Evolutionary conservation across 1,140 invertebrate species (phyloP).

Genomic region (Mesaphorura yosii): DNA sequence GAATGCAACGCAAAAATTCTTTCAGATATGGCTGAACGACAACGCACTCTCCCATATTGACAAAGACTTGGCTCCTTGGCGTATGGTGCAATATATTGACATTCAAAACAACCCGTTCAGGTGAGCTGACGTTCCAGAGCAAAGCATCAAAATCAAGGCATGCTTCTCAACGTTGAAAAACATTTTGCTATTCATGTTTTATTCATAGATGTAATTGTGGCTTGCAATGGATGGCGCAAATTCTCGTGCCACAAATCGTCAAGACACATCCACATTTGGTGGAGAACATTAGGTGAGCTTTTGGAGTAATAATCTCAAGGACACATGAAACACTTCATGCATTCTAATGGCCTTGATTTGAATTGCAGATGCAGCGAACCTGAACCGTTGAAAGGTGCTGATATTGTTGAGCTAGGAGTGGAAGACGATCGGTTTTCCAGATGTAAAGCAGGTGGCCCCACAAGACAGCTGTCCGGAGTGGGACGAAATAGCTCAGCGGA

Average conservation of each 20-base stretch:
- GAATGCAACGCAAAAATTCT: background rate
- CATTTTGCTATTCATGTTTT: background rate
- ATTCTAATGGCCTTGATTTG: conserved; percentile 2
- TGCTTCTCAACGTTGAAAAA: background rate
- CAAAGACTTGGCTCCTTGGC: conserved; percentile 19
- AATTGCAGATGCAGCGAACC: conserved; percentile 25
- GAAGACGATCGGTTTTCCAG: conserved; percentile 16
- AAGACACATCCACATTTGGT: background rate
- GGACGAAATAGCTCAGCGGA: too few species aligned
- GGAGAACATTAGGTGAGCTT: conserved; percentile 12
- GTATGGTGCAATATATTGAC: conserved; percentile 14
- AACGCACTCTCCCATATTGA: conserved; percentile 24
- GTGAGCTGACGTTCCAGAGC: conserved; percentile 2
- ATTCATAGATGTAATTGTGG: conserved; percentile 26
- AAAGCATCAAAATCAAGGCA: background rate
- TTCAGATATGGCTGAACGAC: conserved; percentile 28
- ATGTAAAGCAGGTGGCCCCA: conserved; percentile 9
- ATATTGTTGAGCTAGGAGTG: conserved; percentile 4
- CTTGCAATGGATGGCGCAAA: conserved; percentile 20
- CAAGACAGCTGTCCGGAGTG: too few species aligned
- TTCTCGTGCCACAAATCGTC: conserved; percentile 17
- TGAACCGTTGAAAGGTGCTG: conserved; percentile 11
- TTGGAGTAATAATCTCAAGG: background rate
- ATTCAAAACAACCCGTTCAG: conserved; percentile 30
- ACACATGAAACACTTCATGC: background rate